Base-by-base conservation (phyloP, 2,113 vertebrate species). In the Eupsittula cactorum region DNA sequence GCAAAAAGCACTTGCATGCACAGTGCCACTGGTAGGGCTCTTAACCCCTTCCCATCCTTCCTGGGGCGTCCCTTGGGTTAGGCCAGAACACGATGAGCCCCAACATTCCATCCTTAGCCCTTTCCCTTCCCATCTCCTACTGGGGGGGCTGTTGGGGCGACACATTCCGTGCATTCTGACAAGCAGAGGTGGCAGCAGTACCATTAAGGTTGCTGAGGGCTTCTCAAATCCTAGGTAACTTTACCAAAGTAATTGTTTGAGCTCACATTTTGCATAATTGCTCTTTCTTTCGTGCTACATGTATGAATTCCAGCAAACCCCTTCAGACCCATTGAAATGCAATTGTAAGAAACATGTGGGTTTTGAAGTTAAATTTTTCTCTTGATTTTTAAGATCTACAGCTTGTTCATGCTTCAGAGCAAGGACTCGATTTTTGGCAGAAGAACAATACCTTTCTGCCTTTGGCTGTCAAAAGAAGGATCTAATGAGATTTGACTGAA, bases 381-480 rank as follows among this genome's bases (percentile, higher is more conserved):
- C 57, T 82, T 39, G 79, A 4, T 86, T 91, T 96, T 91, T 90
- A 82, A 88, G 84, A 93, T 69, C 19, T 70, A 11, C 10, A 39
- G 44, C 31, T 82, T 93, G 71, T 87, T 91, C 57, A 24, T 75
- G 44, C 62, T 82, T 78, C 78, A 64, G 42, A 95, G 29, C 44
- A 84, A 57, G 20, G 28, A 68, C 13, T 68, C 1, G 1, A 4
- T 55, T 93, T 95, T 85, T 96, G 84, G 82, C 87, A 95, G 69
- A 46, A 86, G 78, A 87, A 87, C 49, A 70, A 37, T 46, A 91
- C 42, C 46, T 70, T 83, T 92, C 91, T 93, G 89, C 47, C 46
- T 90, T 86, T 87, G 82, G 71, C 89, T 94, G 57, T 88, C 87
- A 89, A 39, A 92, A 62, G 37, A 57, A 96, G 89, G 67, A 91